Percentiles rank a stretch among this genome's conserved stretches.
Evolutionary conservation across 2,888 invertebrate genomes (phyloP).

Genomic region (Hirtodrosophila cameraria): DNA sequence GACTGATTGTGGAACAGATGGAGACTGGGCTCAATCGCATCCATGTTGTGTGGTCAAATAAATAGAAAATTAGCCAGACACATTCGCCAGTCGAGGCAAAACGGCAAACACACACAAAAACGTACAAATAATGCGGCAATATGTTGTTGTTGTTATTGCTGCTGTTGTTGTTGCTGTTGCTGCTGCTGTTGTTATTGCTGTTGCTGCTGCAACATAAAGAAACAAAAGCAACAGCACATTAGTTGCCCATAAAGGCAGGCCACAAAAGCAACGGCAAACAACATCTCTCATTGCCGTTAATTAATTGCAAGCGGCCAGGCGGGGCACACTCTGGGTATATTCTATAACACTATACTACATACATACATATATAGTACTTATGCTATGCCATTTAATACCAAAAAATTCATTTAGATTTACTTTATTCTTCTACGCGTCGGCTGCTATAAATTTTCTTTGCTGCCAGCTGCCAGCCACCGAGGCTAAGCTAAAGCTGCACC

Average conservation of each 20-base stretch:
- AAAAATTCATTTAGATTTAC: constrained; percentile 45
- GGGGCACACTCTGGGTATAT: constrained; percentile 39
- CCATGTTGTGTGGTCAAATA: constrained; percentile 74
- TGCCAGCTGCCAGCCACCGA: constrained; percentile 30
- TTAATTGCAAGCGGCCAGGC: constrained; percentile 73
- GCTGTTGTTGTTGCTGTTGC: constrained; percentile 23
- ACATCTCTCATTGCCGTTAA: constrained; percentile 76
- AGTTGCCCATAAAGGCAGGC: constrained; percentile 67
- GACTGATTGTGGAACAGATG: constrained; percentile 35
- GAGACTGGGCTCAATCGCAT: constrained; percentile 27
- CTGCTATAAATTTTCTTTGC: constrained; percentile 44
- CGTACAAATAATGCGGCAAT: constrained; percentile 59
- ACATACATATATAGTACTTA: too few relatives aligned
- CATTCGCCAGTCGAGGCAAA: constrained; percentile 49
- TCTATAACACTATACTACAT: constrained; percentile 11
- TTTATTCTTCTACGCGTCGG: constrained; percentile 24
- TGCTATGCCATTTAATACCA: constrained; percentile 29
- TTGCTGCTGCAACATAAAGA: constrained; percentile 66
- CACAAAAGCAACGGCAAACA: constrained; percentile 43
- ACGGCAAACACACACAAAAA: constrained; percentile 24
- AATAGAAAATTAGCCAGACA: constrained; percentile 80
- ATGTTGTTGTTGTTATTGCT: constrained; percentile 30
- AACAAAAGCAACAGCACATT: constrained; percentile 67
- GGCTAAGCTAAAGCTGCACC: not conserved
- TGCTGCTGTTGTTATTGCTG: constrained; percentile 18